A percentile compares a stretch with the other conserved stretches of the same genome.
Conservation (phyloP, 1,140 invertebrate genomes). For the Atta colombica region DNA sequence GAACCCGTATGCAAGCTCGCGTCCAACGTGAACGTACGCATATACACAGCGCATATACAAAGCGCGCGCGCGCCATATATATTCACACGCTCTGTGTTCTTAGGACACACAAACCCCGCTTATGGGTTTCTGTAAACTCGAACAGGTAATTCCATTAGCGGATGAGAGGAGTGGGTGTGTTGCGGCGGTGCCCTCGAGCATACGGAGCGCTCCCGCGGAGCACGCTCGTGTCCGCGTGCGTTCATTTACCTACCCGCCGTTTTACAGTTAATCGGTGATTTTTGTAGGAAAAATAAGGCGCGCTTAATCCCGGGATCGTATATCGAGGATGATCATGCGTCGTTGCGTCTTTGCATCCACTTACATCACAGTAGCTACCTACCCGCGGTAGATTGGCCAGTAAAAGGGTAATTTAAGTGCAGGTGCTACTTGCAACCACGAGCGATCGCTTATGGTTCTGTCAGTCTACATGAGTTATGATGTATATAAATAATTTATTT, state of each 20-base stretch:
- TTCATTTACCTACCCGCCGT: conserved; percentile 54
- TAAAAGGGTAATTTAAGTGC: conserved; percentile 48
- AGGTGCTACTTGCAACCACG: conserved; percentile 13
- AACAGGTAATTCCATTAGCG: conserved; percentile 77
- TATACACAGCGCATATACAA: not conserved
- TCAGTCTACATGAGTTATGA: conserved; percentile 37
- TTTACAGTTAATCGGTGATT: conserved; percentile 76
- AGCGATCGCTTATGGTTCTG: conserved; percentile 35
- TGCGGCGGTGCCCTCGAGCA: conserved; percentile 55
- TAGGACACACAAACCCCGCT: conserved; percentile 74
- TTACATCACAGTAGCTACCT: conserved; percentile 37
- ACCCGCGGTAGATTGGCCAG: not conserved
- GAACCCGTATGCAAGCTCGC: conserved; percentile 13
- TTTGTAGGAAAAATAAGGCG: conserved; percentile 68
- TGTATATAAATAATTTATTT: conserved; percentile 61
- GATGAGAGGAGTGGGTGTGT: conserved; percentile 71
- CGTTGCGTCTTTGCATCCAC: not conserved
- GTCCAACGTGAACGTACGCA: conserved; percentile 4
- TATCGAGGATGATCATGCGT: conserved; percentile 36
- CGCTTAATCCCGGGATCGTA: conserved; percentile 47
- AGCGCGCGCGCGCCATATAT: conserved; percentile 2
- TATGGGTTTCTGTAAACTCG: conserved; percentile 78
- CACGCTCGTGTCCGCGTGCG: conserved; percentile 32
- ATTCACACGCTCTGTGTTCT: conserved; percentile 75
- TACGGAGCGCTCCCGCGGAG: conserved; percentile 2